phyloP scores from a whole-genome alignment of 2,113 vertebrate species.

The Entelurus aequoreus region DNA sequence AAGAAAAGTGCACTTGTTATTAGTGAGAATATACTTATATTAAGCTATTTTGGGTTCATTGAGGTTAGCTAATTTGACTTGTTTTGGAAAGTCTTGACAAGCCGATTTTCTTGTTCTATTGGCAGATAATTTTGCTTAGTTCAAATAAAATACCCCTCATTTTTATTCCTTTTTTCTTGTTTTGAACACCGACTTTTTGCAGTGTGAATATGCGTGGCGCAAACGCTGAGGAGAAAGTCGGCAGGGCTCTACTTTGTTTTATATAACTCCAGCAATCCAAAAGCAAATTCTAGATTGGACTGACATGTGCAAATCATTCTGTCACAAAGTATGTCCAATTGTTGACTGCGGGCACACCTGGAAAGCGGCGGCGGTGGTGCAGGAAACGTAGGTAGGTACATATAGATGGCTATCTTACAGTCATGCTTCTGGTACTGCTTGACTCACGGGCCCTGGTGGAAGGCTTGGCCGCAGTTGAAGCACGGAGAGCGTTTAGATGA shows the following conservation, averaged over 20 bases:
- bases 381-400: background rate
- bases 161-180: no score
- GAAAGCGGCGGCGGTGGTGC: no score
- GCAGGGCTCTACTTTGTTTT: background rate
- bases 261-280: slow-evolving; percentile 34
- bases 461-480: slow-evolving; percentile 54
- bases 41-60: no score
- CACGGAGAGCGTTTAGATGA: slow-evolving; percentile 71
- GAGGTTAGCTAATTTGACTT: no score
- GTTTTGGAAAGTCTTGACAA: no score
- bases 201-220: no score
- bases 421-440: slow-evolving; percentile 58
- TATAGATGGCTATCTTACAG: slow-evolving; percentile 59
- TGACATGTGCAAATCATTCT: slow-evolving; percentile 58
- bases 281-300: slow-evolving; percentile 34
- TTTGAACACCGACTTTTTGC: no score
- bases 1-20: no score
- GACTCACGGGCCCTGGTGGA: slow-evolving; percentile 46
- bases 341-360: background rate
- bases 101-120: no score
- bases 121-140: no score
- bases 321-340: slow-evolving; percentile 43
- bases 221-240: slow-evolving; percentile 12
- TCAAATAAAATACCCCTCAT: no score
- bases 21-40: no score